Evolutionary conservation across 2,113 vertebrate species (phyloP).

Genomic region (Turdus rufiventris): DNA sequence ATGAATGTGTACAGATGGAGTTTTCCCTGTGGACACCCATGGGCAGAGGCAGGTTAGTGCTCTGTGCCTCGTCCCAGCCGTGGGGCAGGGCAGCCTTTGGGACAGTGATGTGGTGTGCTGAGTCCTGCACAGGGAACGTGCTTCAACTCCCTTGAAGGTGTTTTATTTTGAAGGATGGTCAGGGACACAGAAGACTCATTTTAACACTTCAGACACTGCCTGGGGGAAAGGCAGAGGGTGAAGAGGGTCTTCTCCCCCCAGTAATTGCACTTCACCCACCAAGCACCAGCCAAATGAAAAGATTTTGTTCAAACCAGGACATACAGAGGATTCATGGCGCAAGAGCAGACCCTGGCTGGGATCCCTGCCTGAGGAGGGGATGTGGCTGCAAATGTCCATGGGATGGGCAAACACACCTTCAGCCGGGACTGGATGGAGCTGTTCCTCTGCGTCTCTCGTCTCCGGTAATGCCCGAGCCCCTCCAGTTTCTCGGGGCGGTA

Average conservation of each 20-base stretch:
- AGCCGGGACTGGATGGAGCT: slow-evolving; percentile 89
- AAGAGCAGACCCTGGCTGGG: background rate
- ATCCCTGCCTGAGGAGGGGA: background rate
- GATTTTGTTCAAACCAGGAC: background rate
- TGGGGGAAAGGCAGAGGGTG: background rate
- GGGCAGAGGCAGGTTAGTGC: background rate
- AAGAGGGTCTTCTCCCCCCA: background rate
- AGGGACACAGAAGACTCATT: background rate
- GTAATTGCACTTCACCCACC: background rate
- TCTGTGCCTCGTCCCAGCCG: background rate
- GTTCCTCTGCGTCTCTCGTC: slow-evolving; percentile 88
- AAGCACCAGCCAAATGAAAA: background rate
- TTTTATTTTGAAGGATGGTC: background rate
- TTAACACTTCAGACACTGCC: background rate
- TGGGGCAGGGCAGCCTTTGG: background rate
- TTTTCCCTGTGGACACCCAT: background rate
- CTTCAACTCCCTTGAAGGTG: background rate
- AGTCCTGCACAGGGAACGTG: background rate
- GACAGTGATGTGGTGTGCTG: accelerated
- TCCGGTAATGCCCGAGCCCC: slow-evolving; percentile 84
- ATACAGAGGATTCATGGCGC: accelerated
- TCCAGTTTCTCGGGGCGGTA: slow-evolving; percentile 88
- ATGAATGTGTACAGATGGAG: background rate
- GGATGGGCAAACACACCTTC: slow-evolving; percentile 73
- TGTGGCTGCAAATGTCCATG: background rate